Evolutionary conservation across 2,797 vertebrate species (phyloP).

Genomic region (Steatocranus sp.): DNA sequence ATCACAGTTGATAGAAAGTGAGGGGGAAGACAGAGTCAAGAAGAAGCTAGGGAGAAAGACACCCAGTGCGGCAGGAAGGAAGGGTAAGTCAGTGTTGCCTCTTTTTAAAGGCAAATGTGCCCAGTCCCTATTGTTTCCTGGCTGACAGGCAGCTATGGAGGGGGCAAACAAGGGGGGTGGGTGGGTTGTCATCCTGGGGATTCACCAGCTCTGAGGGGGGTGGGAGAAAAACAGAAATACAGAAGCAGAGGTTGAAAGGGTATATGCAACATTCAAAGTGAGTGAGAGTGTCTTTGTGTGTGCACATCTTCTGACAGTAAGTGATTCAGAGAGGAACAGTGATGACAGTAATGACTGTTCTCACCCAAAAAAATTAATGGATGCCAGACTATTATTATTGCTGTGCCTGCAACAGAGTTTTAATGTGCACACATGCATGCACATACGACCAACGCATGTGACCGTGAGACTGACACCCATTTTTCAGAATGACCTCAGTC

Average conservation of each 20-base stretch:
- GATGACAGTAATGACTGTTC: slow-evolving; percentile 56
- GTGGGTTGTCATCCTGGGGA: slow-evolving; percentile 18
- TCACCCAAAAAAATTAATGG: slow-evolving; percentile 31
- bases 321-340: slow-evolving; percentile 42
- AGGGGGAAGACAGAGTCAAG: neutral
- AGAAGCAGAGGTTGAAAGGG: slow-evolving; percentile 31
- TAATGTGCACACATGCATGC: neutral
- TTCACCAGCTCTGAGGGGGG: slow-evolving; percentile 15
- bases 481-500: slow-evolving; percentile 6
- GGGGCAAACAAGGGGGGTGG: neutral
- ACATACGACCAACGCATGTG: neutral
- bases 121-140: slow-evolving; percentile 39
- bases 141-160: slow-evolving; percentile 53
- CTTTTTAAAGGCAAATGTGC: slow-evolving; percentile 62
- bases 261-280: slow-evolving; percentile 8
- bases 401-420: slow-evolving; percentile 14
- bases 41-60: neutral
- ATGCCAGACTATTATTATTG: slow-evolving; percentile 42
- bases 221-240: slow-evolving; percentile 23
- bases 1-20: slow-evolving; percentile 32
- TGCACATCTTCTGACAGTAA: slow-evolving; percentile 25
- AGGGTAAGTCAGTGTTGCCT: slow-evolving; percentile 18
- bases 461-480: neutral
- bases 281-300: neutral
- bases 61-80: neutral